Evolutionary conservation across 2,888 invertebrate genomes (phyloP).

Genomic region (Pterostichus madidus): DNA sequence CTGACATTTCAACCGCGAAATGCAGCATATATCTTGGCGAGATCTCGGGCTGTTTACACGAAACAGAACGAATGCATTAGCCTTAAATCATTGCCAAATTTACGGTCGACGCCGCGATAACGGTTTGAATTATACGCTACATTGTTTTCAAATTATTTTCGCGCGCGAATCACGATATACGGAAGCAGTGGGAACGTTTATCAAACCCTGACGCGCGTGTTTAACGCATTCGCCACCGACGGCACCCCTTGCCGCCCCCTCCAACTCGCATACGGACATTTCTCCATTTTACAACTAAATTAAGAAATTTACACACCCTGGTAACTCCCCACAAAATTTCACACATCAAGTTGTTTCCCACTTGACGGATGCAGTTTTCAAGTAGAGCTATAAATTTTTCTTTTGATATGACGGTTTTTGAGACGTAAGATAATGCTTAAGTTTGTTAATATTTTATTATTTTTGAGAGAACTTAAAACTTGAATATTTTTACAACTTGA

Average conservation of each 20-base stretch:
- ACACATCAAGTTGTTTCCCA: slow-evolving; percentile 22
- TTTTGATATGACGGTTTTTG: too few species aligned
- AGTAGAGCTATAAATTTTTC: not conserved
- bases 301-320: slow-evolving; percentile 48
- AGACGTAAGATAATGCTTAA: too few species aligned
- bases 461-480: too few species aligned
- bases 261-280: too few species aligned
- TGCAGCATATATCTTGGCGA: slow-evolving; percentile 61
- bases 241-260: not conserved
- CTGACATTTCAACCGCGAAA: slow-evolving; percentile 63
- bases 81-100: slow-evolving; percentile 74
- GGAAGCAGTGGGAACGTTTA: slow-evolving; percentile 55
- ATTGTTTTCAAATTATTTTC: slow-evolving; percentile 75
- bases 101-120: slow-evolving; percentile 73
- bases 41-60: slow-evolving; percentile 71
- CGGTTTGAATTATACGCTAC: slow-evolving; percentile 75
- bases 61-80: slow-evolving; percentile 73
- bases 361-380: too few species aligned
- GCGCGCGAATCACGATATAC: slow-evolving; percentile 70
- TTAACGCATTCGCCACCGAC: slow-evolving; percentile 27
- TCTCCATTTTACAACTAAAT: slow-evolving; percentile 48
- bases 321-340: slow-evolving; percentile 25
- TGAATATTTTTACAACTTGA: too few species aligned
- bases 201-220: slow-evolving; percentile 57
- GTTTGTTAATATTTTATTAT: too few species aligned